Percentiles rank a stretch among this genome's conserved stretches.
phyloP scores from a whole-genome alignment of 2,113 vertebrate species.

The Oenanthe melanoleuca region DNA sequence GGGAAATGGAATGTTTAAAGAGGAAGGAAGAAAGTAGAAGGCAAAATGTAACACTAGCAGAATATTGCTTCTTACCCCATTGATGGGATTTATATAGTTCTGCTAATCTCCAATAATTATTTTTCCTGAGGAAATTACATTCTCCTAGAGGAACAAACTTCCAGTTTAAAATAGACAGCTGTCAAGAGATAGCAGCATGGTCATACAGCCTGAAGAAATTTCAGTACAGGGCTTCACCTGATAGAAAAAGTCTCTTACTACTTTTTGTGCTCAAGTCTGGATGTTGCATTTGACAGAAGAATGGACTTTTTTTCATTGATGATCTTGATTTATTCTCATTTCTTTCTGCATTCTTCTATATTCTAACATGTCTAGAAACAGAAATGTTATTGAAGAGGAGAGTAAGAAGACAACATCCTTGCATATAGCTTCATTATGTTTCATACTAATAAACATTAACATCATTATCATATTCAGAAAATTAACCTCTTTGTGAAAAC shows the following conservation, averaged over 20 bases:
- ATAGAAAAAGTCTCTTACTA: background rate
- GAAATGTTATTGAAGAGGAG: background rate
- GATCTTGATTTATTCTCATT: background rate
- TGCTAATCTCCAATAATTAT: background rate
- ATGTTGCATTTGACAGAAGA: background rate
- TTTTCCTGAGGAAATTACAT: background rate
- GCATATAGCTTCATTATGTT: background rate
- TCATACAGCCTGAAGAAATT: background rate
- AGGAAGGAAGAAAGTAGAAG: background rate
- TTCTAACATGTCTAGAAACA: background rate
- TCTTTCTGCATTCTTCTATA: background rate
- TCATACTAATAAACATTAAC: background rate
- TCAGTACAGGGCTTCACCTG: background rate
- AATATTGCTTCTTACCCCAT: background rate
- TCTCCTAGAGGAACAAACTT: background rate
- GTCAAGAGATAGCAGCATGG: background rate
- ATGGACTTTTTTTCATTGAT: background rate
- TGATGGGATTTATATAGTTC: background rate
- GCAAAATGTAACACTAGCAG: background rate
- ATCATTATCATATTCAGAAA: background rate
- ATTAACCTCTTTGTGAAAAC: background rate
- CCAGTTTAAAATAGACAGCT: background rate
- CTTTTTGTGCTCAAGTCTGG: background rate
- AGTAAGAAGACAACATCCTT: background rate
- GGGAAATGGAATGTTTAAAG: background rate